These are phyloP conservation scores for Dermolepida albohirtum DNA, from an alignment of 2,888 invertebrate species.

Conservation along the genomic window DNA sequence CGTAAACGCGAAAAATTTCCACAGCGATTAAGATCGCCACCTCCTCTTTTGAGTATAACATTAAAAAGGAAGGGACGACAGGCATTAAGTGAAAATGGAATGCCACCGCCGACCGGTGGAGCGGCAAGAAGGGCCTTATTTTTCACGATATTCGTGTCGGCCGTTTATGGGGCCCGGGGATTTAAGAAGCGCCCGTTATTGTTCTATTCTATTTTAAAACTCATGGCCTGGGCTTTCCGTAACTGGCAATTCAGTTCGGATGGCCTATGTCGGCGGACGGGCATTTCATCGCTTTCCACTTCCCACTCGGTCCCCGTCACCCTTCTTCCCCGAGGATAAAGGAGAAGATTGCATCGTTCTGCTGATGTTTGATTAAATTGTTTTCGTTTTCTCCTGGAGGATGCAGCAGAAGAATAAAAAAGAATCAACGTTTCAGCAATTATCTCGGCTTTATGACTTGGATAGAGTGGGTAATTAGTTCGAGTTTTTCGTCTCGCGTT, in stretches of 20 bases:
- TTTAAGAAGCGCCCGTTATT: slow-evolving; percentile 51
- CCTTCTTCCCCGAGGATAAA: slow-evolving; percentile 53
- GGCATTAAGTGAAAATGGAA: slow-evolving; percentile 43
- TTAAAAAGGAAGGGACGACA: neutral
- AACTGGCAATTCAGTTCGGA: slow-evolving; percentile 56
- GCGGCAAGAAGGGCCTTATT: slow-evolving; percentile 38
- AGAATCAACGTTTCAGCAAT: slow-evolving; percentile 37
- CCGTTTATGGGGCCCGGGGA: slow-evolving; percentile 40
- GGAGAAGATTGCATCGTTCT: slow-evolving; percentile 59
- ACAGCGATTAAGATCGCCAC: slow-evolving; percentile 17
- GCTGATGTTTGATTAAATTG: slow-evolving; percentile 61
- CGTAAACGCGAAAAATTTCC: slow-evolving; percentile 25
- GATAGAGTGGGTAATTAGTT: slow-evolving; percentile 20
- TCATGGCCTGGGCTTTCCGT: slow-evolving; percentile 52
- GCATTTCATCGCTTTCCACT: slow-evolving; percentile 31
- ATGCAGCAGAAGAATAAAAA: slow-evolving; percentile 18
- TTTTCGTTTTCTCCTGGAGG: slow-evolving; percentile 53
- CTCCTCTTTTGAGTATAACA: slow-evolving; percentile 6
- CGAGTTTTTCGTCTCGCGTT: too few relatives aligned
- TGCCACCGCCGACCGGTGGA: neutral
- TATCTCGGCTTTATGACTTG: slow-evolving; percentile 37
- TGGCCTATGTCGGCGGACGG: slow-evolving; percentile 43
- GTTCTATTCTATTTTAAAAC: slow-evolving; percentile 55
- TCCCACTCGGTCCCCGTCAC: slow-evolving; percentile 33
- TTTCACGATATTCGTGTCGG: slow-evolving; percentile 49